Evolutionary conservation across 2,113 vertebrate species (phyloP), one percentile per base, ranked within the genome.

Genomic region (Sinocyclocheilus anophthalmus): DNA sequence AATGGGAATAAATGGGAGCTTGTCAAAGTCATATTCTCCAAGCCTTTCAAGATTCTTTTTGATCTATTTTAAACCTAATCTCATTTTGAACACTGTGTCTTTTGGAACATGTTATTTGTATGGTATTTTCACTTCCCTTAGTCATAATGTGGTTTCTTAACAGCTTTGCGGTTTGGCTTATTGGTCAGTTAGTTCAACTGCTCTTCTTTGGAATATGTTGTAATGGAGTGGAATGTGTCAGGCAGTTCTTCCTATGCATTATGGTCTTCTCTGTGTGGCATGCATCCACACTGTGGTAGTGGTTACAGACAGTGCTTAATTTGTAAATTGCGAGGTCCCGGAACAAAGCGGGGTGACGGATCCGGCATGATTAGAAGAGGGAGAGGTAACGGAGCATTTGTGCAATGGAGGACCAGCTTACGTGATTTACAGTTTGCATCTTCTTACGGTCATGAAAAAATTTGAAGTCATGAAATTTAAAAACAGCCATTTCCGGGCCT

Each of bases 11-110:
- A 77, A 77, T 20, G 24, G 3, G 8, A 81, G 39, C n/a, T 63
- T 80, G 16, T 65, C 59, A 65, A 22, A 30, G 39, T 50, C 16
- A 50, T 48, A 81, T 67, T 81, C 42, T 55, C 30, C 45, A n/a
- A 39, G 48, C 24, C 3, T 83, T n/a, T 26, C 20, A 53, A 39
- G 18, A 72, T 39, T 83, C 48, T 5, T 72, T 77, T 72, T 83
- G 26, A 83, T 83, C 45, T 83, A 72, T 83, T 83, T 72, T 55
- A 83, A 83, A 83, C 48, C 13, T 82, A 70, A 70, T 83, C 65
- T 6, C 24, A 55, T 83, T 83, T 83, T 72, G 67, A 73, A 83
- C 30, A 73, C 48, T 18, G 12, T 57, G 65, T 72, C 33, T 83
- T 83, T 70, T 57, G 45, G 61, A 81, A 4, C 22, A 50, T 0